Conservation (phyloP, 2,888 invertebrate species). For the Heliconius aoede region DNA sequence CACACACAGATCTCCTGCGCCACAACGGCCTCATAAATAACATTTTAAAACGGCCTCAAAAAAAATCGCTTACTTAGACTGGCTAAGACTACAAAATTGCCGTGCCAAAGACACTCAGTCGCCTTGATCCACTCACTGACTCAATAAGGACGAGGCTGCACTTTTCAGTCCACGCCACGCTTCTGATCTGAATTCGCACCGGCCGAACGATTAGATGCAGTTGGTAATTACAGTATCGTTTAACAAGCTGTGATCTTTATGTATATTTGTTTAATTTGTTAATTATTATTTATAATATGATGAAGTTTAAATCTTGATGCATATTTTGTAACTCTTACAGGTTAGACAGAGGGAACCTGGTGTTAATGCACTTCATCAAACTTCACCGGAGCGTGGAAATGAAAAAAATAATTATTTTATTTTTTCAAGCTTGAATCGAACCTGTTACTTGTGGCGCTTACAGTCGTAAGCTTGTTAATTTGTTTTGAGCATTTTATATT, state of each 20-base stretch:
- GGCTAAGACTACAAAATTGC: slow-evolving; percentile 33
- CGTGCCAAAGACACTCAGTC: slow-evolving; percentile 52
- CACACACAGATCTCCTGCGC: not conserved
- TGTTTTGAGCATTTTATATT: too few relatives aligned
- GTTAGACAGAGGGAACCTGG: too few relatives aligned
- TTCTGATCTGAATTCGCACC: slow-evolving; percentile 64
- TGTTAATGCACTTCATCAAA: too few relatives aligned
- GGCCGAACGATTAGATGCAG: slow-evolving; percentile 52
- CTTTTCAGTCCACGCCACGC: slow-evolving; percentile 70
- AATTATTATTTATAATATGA: too few relatives aligned
- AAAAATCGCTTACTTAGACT: not conserved
- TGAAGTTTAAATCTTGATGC: too few relatives aligned
- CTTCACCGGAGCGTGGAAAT: too few relatives aligned
- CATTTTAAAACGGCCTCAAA: not conserved
- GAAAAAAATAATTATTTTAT: too few relatives aligned
- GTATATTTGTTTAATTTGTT: too few relatives aligned
- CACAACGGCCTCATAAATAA: not conserved
- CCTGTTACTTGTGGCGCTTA: too few relatives aligned
- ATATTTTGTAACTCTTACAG: too few relatives aligned
- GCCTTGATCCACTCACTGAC: slow-evolving; percentile 71
- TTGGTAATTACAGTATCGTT: slow-evolving; percentile 34
- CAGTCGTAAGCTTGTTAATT: too few relatives aligned
- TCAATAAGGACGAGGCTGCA: slow-evolving; percentile 72
- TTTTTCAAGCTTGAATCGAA: too few relatives aligned
- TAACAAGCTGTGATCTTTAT: slow-evolving; percentile 32